Percentiles rank a stretch among this genome's conserved stretches.
These are phyloP conservation scores for Orthosia gracilis DNA, from an alignment of 2,888 invertebrate species.

Conservation along the genomic window DNA sequence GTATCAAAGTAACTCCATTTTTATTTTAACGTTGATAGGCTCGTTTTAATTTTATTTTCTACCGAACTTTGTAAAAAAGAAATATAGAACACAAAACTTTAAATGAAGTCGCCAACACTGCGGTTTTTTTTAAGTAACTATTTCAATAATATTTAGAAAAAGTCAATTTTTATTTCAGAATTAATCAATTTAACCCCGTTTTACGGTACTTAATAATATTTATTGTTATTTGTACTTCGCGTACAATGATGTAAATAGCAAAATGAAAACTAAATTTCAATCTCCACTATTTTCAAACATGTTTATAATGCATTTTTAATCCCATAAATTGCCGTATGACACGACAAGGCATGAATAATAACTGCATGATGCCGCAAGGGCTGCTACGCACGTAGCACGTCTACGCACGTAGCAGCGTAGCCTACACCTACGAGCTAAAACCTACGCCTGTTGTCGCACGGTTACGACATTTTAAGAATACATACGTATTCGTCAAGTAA, in stretches of 20 bases:
- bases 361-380: not conserved
- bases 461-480: not conserved
- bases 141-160: too few species aligned
- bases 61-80: too few species aligned
- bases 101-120: too few species aligned
- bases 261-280: not conserved
- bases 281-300: not conserved
- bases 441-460: not conserved
- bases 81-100: too few species aligned
- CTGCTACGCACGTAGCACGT: slow-evolving; percentile 18
- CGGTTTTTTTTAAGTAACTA: too few species aligned
- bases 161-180: too few species aligned
- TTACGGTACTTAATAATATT: not conserved
- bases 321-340: not conserved
- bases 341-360: slow-evolving; percentile 8
- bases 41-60: too few species aligned
- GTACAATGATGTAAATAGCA: too few species aligned
- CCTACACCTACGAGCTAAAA: slow-evolving; percentile 27
- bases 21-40: too few species aligned
- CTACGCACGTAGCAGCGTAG: slow-evolving; percentile 26
- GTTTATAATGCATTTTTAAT: not conserved
- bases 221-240: not conserved
- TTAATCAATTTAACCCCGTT: too few species aligned
- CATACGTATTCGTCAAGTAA: too few species aligned
- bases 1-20: too few species aligned